These are phyloP conservation scores for Ichneumoninae sp. DNA, from an alignment of 2,888 invertebrate genomes.

Conservation along the genomic window DNA sequence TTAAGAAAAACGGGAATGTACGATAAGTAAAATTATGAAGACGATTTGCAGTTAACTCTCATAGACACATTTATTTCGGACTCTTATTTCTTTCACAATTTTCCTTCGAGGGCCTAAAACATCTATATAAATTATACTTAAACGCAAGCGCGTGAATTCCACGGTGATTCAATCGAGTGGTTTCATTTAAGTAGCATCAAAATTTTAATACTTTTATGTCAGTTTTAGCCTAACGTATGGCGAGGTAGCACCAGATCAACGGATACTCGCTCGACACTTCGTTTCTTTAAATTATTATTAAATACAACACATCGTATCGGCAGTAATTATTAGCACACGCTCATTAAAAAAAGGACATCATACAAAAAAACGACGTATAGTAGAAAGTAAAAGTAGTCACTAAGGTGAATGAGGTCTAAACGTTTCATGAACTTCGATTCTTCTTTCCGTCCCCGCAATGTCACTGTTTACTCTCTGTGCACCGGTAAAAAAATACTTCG, in stretches of 20 bases:
- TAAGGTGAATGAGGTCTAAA: background rate
- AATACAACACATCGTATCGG: conserved; percentile 10
- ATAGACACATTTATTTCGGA: conserved; percentile 31
- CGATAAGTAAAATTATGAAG: background rate
- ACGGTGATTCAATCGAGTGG: background rate
- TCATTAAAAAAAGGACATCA: conserved; percentile 1
- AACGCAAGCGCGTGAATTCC: conserved; percentile 2
- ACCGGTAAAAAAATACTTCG: conserved; percentile 34
- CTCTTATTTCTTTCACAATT: conserved; percentile 18
- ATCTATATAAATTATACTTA: conserved; percentile 6
- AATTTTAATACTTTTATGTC: conserved; percentile 50
- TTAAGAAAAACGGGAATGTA: background rate
- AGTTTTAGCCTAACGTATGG: conserved; percentile 6
- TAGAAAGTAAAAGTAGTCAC: background rate
- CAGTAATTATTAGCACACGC: conserved; percentile 40
- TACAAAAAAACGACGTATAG: background rate
- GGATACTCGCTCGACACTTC: background rate
- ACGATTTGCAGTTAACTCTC: background rate
- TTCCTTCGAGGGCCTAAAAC: background rate
- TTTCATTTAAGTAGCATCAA: conserved; percentile 26
- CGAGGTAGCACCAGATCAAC: conserved; percentile 2
- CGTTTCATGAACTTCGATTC: conserved; percentile 2
- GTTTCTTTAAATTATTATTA: background rate
- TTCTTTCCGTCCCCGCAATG: background rate
- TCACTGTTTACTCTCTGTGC: conserved; percentile 2